Base-by-base conservation (phyloP, 2,797 vertebrate genomes). In the Galago senegalensis region DNA sequence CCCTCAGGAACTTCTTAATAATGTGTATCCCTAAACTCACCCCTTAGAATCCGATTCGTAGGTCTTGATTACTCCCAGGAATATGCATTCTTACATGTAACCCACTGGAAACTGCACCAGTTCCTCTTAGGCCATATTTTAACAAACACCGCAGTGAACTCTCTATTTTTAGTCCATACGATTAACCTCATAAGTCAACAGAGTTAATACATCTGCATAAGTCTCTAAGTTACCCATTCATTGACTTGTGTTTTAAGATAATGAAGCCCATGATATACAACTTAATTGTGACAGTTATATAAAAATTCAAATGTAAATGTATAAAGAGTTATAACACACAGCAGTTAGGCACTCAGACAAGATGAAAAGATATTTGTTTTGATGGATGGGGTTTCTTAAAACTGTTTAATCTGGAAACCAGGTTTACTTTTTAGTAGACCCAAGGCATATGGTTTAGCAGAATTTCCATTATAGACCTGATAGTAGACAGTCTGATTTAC, bases 381-480 rank as follows among this genome's bases (percentile, higher is more conserved):
- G 73, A 96, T 63, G 40, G 49, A 93, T 69, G 31, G 34, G 67
- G 10, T 95, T 97, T 96, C 94, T 70, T 94, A 83, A 94, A 97
- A 34, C 20, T 53, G 94, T 97, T 98, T 63, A 84, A 83, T 95
- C 56, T 97, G 34, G 77, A 94, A 95, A 92, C 92, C 65, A 58
- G 6, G 72, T 20, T 40, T 83, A 40, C 53, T 83, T 97, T 98
- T 96, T 87, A 97, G 93, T 14, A 91, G 86, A 96, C 77, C 75
- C 18, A 94, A 94, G 60, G 93, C 96, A 97, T 91, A 88, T 96
- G 90, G 73, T 97, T 98, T 97, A 92, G 67, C 16, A 92, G 85
- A 97, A 93, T 20, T 87, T 96, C 27, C 87, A 95, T 98, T 98
- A 97, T 86, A 96, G 98, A 23, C 67, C 89, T 95, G 86, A 94